Evolutionary conservation across 2,113 vertebrate genomes (phyloP), one percentile per base, ranked within the genome.

Genomic region (Coptodon rendalli): DNA sequence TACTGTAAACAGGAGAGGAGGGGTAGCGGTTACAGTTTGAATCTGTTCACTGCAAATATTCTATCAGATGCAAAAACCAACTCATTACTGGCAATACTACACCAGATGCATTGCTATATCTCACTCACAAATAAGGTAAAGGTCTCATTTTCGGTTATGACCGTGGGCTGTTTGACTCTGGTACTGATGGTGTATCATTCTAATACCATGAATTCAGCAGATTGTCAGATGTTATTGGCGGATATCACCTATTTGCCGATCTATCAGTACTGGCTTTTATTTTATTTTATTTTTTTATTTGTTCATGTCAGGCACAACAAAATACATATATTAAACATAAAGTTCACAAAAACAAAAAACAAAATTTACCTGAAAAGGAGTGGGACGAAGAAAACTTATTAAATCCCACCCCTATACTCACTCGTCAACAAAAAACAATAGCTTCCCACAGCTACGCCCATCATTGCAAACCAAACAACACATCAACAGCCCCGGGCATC

Each of bases 1-100:
- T 99, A 99, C 94, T 99, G 97, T 11, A 38, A 61, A 79, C 43
- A 76, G 43, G 4, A 3, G 71, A 76, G 71, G 16, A 45, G 22
- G 22, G n/a, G 0, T 4, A 43, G 38, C 38, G 5, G 63, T 9
- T 0, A 43, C 38, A 71, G 16, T 52, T 52, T 52, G 48, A 52
- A 19, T 52, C 48, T 19, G 48, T 52, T 52, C 48, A 52, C 6
- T 19, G 17, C 7, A 52, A 52, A 52, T 52, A 19, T 52, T 52
- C 48, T 19, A 52, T 52, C 17, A 52, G 38, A 14, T 68, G 36
- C 63, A 40, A 68, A 40, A 4, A 2, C 4, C 1, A 22, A 68
- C 63, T 68, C 63, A 22, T 6, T 68, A 40, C 19, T 68, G 63
- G 63, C 36, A 68, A 22, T 14, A 68, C 63, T 68, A 22, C 0